Evolutionary conservation across 2,797 vertebrate species (phyloP).

Genomic region (Sebastes miniatus): DNA sequence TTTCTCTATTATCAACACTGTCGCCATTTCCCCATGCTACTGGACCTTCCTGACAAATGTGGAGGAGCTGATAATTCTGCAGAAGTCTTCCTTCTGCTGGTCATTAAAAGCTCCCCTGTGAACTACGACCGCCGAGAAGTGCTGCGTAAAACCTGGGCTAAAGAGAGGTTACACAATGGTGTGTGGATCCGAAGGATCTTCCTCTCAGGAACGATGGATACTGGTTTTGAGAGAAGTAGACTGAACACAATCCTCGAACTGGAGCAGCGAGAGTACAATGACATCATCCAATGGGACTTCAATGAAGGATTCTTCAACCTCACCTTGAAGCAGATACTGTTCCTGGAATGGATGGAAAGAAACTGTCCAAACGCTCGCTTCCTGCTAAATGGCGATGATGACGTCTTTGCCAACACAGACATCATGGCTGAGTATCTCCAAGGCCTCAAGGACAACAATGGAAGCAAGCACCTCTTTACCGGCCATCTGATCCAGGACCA

Average conservation of each 20-base stretch:
- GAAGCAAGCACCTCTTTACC: slow-evolving; percentile 77
- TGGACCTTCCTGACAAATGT: slow-evolving; percentile 80
- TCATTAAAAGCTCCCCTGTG: slow-evolving; percentile 83
- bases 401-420: slow-evolving; percentile 85
- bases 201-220: slow-evolving; percentile 66
- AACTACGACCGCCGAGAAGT: slow-evolving; percentile 86
- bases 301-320: slow-evolving; percentile 89
- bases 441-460: slow-evolving; percentile 37
- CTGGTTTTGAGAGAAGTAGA: slow-evolving; percentile 49
- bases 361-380: slow-evolving; percentile 79
- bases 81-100: slow-evolving; percentile 84
- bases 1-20: slow-evolving; percentile 85
- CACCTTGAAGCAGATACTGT: slow-evolving; percentile 89
- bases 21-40: slow-evolving; percentile 77
- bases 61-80: slow-evolving; percentile 57
- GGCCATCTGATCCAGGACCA: slow-evolving; percentile 76
- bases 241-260: slow-evolving; percentile 77
- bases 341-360: slow-evolving; percentile 83
- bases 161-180: slow-evolving; percentile 71
- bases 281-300: slow-evolving; percentile 90
- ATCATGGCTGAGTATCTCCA: slow-evolving; percentile 81
- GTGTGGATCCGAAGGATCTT: slow-evolving; percentile 80
- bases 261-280: slow-evolving; percentile 76
- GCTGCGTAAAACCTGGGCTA: slow-evolving; percentile 88
- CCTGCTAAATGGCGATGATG: slow-evolving; percentile 86